Evolutionary conservation across 2,797 vertebrate species (phyloP).

Genomic region (Arrhamphus sclerolepis): DNA sequence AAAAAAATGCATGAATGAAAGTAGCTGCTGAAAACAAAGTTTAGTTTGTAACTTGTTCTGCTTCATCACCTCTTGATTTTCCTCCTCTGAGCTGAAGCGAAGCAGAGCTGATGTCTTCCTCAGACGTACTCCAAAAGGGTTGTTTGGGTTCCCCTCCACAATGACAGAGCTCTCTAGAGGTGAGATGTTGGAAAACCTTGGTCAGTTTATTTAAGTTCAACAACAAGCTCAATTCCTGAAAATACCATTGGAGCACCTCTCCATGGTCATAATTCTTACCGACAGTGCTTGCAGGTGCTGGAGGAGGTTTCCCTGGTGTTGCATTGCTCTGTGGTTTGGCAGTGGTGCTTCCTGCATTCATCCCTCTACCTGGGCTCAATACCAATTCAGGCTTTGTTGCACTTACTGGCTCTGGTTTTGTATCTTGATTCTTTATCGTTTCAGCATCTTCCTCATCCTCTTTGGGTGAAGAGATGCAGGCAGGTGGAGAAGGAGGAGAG

Average conservation of each 20-base stretch:
- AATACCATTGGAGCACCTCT: too few species aligned
- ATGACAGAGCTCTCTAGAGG: slow-evolving; percentile 34
- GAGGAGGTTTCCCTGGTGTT: not conserved
- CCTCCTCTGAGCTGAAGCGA: slow-evolving; percentile 78
- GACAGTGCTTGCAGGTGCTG: slow-evolving; percentile 30
- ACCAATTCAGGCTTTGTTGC: slow-evolving; percentile 36
- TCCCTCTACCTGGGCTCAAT: slow-evolving; percentile 33
- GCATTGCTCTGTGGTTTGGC: slow-evolving; percentile 17
- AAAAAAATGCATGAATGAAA: not conserved
- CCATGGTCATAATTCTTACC: too few species aligned
- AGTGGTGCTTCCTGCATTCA: slow-evolving; percentile 10
- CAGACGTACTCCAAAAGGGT: slow-evolving; percentile 85
- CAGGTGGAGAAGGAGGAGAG: slow-evolving; percentile 31
- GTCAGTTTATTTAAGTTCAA: slow-evolving; percentile 1
- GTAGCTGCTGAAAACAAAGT: not conserved
- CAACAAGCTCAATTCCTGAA: not conserved
- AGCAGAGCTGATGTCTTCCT: slow-evolving; percentile 82
- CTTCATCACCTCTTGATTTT: slow-evolving; percentile 48
- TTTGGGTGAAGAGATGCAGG: slow-evolving; percentile 20
- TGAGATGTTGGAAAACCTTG: not conserved
- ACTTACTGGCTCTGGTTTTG: slow-evolving; percentile 41
- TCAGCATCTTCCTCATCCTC: slow-evolving; percentile 54
- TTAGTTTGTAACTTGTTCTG: too few species aligned
- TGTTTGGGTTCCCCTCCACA: slow-evolving; percentile 71
- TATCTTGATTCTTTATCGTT: slow-evolving; percentile 15